Base-by-base conservation (phyloP, 2,797 vertebrate genomes). In the Poecilia picta region DNA sequence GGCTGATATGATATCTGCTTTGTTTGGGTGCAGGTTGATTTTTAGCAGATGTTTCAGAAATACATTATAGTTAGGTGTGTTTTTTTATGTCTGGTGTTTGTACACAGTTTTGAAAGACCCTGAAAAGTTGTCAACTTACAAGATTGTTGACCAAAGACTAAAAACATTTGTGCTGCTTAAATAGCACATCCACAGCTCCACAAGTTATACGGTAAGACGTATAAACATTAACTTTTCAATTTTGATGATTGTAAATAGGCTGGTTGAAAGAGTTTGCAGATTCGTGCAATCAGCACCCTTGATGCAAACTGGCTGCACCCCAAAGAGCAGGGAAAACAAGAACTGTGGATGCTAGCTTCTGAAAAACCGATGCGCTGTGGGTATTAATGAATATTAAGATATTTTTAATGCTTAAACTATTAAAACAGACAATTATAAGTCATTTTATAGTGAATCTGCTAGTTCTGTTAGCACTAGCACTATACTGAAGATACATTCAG, bases 1-100 rank as follows among this genome's bases (percentile, higher is more conserved):
- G 49, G 64, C 47, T 64, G 76, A 81, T 62, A 70, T 4, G 28
- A 66, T 18, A 46, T 51, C 55, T 74, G 55, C 85, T 82, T 25
- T 83, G 49, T 88, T 80, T 84, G 70, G 79, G 45, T 77, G n/a
- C 46, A 70, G 75, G 71, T 75, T 89, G 77, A 86, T 89, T 86
- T 83, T 86, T 53, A 73, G 66, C 51, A 33, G 64, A 74, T 80
- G 75, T 74, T 75, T 79, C 72, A 84, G 87, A 85, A 93, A 89
- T 92, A 87, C 20, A 68, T 74, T 62, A 13, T 55, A 8, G 41
- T 16, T 28, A 0, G 6, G 12, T 45, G 2, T 70, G 39, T 28
- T 45, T 41, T n/a, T n/a, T 16, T 43, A 28, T 46, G 25, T 45
- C 68, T 45, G 25, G 25, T 45, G 10, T 71, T 45, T 71, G 25